Evolutionary conservation across 1,140 invertebrate genomes (phyloP), one percentile per base, ranked within the genome.

Genomic region (Tetragonula clypearis): DNA sequence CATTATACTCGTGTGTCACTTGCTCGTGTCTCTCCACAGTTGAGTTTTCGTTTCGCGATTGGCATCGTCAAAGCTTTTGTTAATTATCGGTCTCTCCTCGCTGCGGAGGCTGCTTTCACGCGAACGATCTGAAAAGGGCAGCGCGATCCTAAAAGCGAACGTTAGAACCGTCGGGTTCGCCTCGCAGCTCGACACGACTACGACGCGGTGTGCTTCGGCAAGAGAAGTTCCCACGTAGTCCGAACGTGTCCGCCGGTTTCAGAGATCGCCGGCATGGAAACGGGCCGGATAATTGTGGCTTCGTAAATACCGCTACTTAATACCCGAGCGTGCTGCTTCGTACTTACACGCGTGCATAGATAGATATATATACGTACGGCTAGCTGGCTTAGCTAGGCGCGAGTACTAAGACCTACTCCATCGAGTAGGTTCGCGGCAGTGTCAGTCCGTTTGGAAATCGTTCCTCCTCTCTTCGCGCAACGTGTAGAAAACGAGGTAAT

Each of bases 251-350:
- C 76, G 78, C 60, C 79, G 41, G 83, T 85, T 71, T 74, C 80
- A 85, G 75, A 83, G 88, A 91, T 90, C 88, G 83, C 86, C 89
- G 89, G 82, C 83, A 86, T 86, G 88, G 82, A 91, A 92, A 90
- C 85, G 85, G 86, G n/a, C n/a, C n/a, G 91, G 88, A 92, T 92
- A 92, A 92, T 92, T 92, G 88, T 82, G 85, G 91, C 80, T 88
- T 79, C 74, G 89, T 90, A 92, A 92, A 91, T 88, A 88, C 87
- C 86, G 86, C 91, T 90, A 89, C 86, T 92, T 91, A 92, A 92
- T 92, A 92, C 87, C 85, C 90, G 41, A 68, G 81, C 87, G 73
- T 76, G 66, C 73, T 76, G 73, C 79, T 83, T 15, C 56, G 56
- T 58, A 58, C 65, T 79, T 84, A 90, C 69, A 81, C 82, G 68